Evolutionary conservation across 1,140 invertebrate genomes (phyloP).

Genomic region (Drosophila willistoni): DNA sequence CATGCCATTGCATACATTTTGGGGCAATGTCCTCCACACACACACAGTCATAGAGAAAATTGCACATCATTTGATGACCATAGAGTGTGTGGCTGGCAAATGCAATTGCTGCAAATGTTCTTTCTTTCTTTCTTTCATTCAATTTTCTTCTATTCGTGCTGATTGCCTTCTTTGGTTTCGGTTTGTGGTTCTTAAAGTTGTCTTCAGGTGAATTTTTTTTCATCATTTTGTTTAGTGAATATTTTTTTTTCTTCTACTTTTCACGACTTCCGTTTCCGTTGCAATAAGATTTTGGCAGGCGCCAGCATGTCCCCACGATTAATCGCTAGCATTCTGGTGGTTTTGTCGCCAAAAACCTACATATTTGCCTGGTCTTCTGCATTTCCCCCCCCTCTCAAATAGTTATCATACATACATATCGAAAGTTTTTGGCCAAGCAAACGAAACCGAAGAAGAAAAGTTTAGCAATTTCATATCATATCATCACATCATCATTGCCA

Average conservation of each 20-base stretch:
- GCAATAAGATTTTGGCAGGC: conserved; percentile 44
- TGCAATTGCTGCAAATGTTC: conserved; percentile 60
- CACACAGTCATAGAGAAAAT: conserved; percentile 33
- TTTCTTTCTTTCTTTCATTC: conserved; percentile 23
- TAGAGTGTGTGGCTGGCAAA: conserved; percentile 38
- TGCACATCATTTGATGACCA: conserved; percentile 77
- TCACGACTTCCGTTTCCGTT: conserved; percentile 60
- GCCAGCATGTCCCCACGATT: conserved; percentile 65
- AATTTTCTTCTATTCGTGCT: conserved; percentile 28
- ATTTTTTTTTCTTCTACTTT: conserved; percentile 28
- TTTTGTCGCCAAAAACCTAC: conserved; percentile 59
- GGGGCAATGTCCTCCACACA: conserved; percentile 71
- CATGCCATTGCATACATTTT: conserved; percentile 73
- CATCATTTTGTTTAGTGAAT: background rate
- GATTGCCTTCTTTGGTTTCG: conserved; percentile 35
- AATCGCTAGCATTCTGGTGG: conserved; percentile 62
- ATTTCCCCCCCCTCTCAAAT: background rate
- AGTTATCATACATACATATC: conserved; percentile 24
- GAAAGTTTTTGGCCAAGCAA: conserved; percentile 59
- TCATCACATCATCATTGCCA: conserved; percentile 80
- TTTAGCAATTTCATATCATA: conserved; percentile 80
- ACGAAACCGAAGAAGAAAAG: conserved; percentile 52
- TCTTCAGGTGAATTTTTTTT: background rate
- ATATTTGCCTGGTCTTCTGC: conserved; percentile 8
- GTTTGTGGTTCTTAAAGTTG: conserved; percentile 18